phyloP scores from a whole-genome alignment of 2,113 vertebrate species.

The Oophaga pumilio region DNA sequence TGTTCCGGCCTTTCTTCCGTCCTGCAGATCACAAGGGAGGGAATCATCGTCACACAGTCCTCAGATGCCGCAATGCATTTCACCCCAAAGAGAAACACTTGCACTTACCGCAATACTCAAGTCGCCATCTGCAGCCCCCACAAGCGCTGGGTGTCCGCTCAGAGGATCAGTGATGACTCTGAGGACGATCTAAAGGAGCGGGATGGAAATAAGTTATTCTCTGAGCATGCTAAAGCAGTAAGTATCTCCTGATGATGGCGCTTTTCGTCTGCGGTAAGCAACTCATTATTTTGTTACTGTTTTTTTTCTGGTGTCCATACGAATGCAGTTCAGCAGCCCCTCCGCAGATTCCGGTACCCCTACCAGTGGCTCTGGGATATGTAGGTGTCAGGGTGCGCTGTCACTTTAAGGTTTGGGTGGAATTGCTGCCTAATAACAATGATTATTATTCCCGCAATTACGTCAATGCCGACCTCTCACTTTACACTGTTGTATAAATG shows the following conservation, averaged over 20 bases:
- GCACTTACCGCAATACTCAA: conserved; percentile 61
- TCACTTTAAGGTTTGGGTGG: neutral
- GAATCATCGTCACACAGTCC: conserved; percentile 60
- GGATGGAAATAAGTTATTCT: conserved; percentile 58
- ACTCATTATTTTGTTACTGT: no score
- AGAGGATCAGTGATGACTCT: conserved; percentile 33
- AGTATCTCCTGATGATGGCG: conserved; percentile 39
- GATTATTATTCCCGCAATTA: neutral
- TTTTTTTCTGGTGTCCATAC: no score
- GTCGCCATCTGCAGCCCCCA: conserved; percentile 62
- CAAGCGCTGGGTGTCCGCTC: neutral
- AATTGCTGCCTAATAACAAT: neutral
- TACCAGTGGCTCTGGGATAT: neutral
- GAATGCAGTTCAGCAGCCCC: no score
- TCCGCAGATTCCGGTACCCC: neutral
- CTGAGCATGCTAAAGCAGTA: conserved; percentile 69
- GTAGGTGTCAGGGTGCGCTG: neutral
- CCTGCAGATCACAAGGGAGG: conserved; percentile 71
- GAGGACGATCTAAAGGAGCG: conserved; percentile 49
- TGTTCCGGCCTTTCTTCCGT: neutral
- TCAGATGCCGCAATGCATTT: conserved; percentile 34
- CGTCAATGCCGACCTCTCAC: neutral
- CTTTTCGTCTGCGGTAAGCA: neutral
- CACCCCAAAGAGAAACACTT: conserved; percentile 63
- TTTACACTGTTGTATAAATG: neutral